phyloP scores from a whole-genome alignment of 2,888 invertebrate genomes.

The Drosophila greeni region DNA sequence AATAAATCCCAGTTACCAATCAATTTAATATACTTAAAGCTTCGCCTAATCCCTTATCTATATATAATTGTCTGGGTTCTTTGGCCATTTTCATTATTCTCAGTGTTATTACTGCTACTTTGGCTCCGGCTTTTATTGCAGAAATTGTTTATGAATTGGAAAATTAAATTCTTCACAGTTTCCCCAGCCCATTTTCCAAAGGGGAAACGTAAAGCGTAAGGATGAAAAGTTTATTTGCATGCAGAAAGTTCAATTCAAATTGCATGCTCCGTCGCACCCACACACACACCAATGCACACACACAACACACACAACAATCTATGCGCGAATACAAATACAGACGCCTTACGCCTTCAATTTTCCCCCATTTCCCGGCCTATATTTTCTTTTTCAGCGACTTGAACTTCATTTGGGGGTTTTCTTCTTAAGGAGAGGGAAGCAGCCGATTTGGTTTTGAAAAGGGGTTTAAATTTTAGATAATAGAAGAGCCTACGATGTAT shows the following conservation, averaged over 20 bases:
- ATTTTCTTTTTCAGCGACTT: constrained; percentile 8
- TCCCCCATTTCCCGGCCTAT: not conserved
- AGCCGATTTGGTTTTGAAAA: not conserved
- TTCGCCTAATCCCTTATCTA: not conserved
- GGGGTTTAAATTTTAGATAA: not conserved
- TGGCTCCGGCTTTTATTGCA: constrained; percentile 61
- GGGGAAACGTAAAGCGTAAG: not conserved
- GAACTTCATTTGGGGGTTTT: not conserved
- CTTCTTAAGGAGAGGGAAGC: not conserved
- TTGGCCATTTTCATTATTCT: constrained; percentile 46
- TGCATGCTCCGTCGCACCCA: constrained; percentile 67
- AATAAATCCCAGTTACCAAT: not conserved
- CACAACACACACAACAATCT: not conserved
- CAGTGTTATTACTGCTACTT: constrained; percentile 63
- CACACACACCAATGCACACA: constrained; percentile 29
- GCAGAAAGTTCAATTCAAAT: constrained; percentile 69
- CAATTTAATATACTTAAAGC: not conserved
- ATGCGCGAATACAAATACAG: constrained; percentile 12
- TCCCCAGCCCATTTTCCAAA: not conserved
- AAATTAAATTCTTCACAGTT: constrained; percentile 65
- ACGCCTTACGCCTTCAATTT: constrained; percentile 2
- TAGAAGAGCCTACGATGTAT: not conserved
- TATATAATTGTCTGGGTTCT: constrained; percentile 9
- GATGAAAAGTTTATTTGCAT: constrained; percentile 61
- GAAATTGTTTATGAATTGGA: constrained; percentile 71